Evolutionary conservation across 2,888 invertebrate genomes (phyloP), one percentile per base, ranked within the genome.

Genomic region (Beris chalybata): DNA sequence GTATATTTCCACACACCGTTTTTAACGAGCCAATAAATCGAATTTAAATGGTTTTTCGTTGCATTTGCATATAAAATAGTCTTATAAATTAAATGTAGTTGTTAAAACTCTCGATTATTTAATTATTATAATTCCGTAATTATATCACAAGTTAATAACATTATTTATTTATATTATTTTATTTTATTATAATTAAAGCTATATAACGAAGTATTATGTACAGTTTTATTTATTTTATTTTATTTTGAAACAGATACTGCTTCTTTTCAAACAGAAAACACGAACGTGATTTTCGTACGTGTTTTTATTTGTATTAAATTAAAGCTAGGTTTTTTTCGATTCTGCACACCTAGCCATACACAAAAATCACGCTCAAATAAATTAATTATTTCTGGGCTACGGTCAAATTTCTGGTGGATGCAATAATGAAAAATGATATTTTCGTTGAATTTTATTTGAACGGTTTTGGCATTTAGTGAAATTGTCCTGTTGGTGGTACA

Each of bases 391-490:
- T 15, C 4, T 48, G 22, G 1, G 22, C 12, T 31, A 47, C 32
- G 48, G 55, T 59, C 47, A 61, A 61, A 59, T 69, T 67, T 65
- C 56, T 48, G 56, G 67, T 32, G 64, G 67, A 32, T 65, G 65
- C 47, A 59, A 15, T 61, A 54, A 58, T 15, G 47, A 32, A 66
- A 59, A 68, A 55, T 61, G 58, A 55, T 59, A 69, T 56, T 68
- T 66, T 56, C 63, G 47, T 56, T 63, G 47, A 48, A 44, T 55
- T 59, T 38, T 38, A 38, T 38, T 38, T 38, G 4, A n/a, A 31
- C 53, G 38, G 9, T 53, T n/a, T 22, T 30, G 13, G 13, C 29
- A 29, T 57, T 57, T 44, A 5, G 29, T 22, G 15, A 67, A 63
- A 57, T 63, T 63, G 38, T 15, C 50, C 38, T 48, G 43, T 11